Percentiles rank a stretch among this genome's conserved stretches.
phyloP scores from a whole-genome alignment of 1,140 invertebrate species.

The Zeugodacus cucurbitae region DNA sequence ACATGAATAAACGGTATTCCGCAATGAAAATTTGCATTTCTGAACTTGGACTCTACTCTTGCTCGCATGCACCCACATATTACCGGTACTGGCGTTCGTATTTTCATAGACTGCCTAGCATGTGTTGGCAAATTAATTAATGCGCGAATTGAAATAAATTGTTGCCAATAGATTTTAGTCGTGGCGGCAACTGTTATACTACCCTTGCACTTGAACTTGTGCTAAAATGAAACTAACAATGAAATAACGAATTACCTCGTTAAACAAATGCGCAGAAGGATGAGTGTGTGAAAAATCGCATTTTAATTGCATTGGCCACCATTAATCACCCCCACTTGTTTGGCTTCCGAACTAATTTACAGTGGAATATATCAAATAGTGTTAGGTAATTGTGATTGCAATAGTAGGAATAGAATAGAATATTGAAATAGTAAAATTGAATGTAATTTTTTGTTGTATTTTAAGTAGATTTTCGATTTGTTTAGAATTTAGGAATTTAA shows the following conservation, averaged over 20 bases:
- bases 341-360: background rate
- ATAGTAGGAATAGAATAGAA: background rate
- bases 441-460: too few relatives aligned
- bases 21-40: background rate
- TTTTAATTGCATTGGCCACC: background rate
- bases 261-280: background rate
- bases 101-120: background rate
- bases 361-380: background rate
- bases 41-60: background rate
- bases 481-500: too few relatives aligned
- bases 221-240: background rate
- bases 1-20: background rate
- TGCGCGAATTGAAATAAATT: background rate
- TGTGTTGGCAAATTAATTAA: background rate
- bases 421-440: background rate
- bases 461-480: too few relatives aligned
- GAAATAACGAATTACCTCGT: slow-evolving; percentile 8
- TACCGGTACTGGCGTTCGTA: background rate
- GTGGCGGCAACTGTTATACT: background rate
- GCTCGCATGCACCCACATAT: background rate
- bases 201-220: slow-evolving; percentile 24
- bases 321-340: slow-evolving; percentile 9
- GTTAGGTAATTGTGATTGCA: background rate
- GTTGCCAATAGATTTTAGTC: background rate
- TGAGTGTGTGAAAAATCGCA: background rate